Conservation (phyloP, 2,797 vertebrate species). For the Prionace glauca region DNA sequence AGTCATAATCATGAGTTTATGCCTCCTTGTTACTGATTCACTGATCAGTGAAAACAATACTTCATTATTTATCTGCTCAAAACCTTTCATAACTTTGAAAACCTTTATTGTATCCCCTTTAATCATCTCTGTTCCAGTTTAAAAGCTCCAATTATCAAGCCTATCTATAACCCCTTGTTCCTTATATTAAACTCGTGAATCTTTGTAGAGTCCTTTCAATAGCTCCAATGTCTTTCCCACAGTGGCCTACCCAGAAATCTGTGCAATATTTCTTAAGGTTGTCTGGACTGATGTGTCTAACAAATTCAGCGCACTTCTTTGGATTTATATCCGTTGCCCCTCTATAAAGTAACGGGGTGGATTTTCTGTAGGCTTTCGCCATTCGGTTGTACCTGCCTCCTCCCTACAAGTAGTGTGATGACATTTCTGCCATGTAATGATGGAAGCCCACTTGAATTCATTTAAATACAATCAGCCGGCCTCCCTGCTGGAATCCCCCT, state of each 20-base stretch:
- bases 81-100: background rate
- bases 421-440: too few species aligned
- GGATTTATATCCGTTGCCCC: background rate
- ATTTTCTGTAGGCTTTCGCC: too few species aligned
- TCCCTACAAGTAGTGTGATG: too few species aligned
- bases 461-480: too few species aligned
- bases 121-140: slow-evolving; percentile 23
- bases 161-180: background rate
- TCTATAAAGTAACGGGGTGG: background rate
- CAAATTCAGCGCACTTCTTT: background rate
- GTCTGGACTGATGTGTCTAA: background rate
- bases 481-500: too few species aligned
- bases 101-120: slow-evolving; percentile 20
- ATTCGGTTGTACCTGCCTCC: too few species aligned
- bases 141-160: background rate
- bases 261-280: background rate
- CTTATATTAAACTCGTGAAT: slow-evolving; percentile 13
- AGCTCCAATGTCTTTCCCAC: background rate
- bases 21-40: background rate
- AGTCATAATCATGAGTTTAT: background rate
- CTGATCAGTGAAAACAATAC: background rate
- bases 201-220: slow-evolving; percentile 13
- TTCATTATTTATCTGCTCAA: background rate
- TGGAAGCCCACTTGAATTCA: too few species aligned
- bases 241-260: background rate